Percentiles rank a stretch among this genome's conserved stretches.
Evolutionary conservation across 1,140 invertebrate genomes (phyloP).

Genomic region (Solen grandis): DNA sequence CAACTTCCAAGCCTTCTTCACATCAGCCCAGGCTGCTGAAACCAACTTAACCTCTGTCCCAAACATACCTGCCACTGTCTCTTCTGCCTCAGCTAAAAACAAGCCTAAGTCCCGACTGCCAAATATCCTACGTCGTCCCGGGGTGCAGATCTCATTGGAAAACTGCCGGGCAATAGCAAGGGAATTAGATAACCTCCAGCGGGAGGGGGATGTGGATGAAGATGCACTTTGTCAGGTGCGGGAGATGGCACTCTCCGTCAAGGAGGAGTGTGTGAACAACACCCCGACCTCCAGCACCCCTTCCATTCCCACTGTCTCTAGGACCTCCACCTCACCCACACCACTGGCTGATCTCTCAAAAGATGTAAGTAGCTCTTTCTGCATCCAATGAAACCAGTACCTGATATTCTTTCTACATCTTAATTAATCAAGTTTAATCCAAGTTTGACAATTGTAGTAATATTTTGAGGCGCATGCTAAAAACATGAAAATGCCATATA

Average conservation of each 20-base stretch:
- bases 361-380: too few relatives aligned
- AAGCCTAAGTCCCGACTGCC: slow-evolving; percentile 1
- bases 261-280: slow-evolving; percentile 52
- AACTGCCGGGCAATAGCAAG: slow-evolving; percentile 17
- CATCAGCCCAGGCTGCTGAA: slow-evolving; percentile 34
- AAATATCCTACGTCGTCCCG: slow-evolving; percentile 51
- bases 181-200: slow-evolving; percentile 35
- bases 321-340: background rate
- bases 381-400: too few relatives aligned
- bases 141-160: slow-evolving; percentile 43
- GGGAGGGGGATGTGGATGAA: slow-evolving; percentile 51
- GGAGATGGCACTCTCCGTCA: slow-evolving; percentile 50
- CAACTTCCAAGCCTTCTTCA: slow-evolving; percentile 71
- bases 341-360: background rate
- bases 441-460: too few relatives aligned
- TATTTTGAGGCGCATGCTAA: too few relatives aligned
- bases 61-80: slow-evolving; percentile 24
- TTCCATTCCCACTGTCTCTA: background rate
- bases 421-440: too few relatives aligned
- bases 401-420: too few relatives aligned
- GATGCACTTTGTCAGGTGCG: slow-evolving; percentile 46
- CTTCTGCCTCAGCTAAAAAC: slow-evolving; percentile 35
- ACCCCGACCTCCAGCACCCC: slow-evolving; percentile 25
- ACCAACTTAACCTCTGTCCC: slow-evolving; percentile 30
- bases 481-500: too few relatives aligned